Evolutionary conservation across 2,888 invertebrate genomes (phyloP).

Genomic region (Noctua janthe): DNA sequence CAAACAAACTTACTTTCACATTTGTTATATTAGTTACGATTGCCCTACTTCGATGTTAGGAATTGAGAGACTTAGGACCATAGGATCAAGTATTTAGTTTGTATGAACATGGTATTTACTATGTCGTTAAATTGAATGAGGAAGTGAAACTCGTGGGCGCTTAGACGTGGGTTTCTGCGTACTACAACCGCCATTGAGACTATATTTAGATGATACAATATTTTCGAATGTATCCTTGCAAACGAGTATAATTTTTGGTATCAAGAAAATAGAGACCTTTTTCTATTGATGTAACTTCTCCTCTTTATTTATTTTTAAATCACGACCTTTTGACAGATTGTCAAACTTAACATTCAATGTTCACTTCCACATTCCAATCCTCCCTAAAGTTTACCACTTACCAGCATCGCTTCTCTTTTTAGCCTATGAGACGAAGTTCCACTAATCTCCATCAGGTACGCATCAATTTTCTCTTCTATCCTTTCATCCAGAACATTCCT

Average conservation of each 20-base stretch:
- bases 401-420: slow-evolving; percentile 87
- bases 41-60: neutral
- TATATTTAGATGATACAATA: slow-evolving; percentile 23
- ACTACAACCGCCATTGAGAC: slow-evolving; percentile 23
- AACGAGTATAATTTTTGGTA: neutral
- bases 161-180: slow-evolving; percentile 35
- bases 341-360: neutral
- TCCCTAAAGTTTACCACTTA: slow-evolving; percentile 66
- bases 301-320: neutral
- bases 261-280: neutral
- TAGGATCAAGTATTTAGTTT: neutral
- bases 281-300: neutral
- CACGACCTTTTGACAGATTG: neutral
- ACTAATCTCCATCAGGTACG: slow-evolving; percentile 75
- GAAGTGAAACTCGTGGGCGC: slow-evolving; percentile 18
- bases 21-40: neutral
- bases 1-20: neutral
- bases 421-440: slow-evolving; percentile 72
- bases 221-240: neutral
- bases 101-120: slow-evolving; percentile 28
- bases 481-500: slow-evolving; percentile 77
- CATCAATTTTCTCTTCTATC: slow-evolving; percentile 80
- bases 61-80: neutral
- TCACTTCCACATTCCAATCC: neutral
- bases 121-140: slow-evolving; percentile 38